A percentile compares a stretch with the other conserved stretches of the same genome.
Evolutionary conservation across 2,113 vertebrate genomes (phyloP).

Genomic region (Centropus unirufus): DNA sequence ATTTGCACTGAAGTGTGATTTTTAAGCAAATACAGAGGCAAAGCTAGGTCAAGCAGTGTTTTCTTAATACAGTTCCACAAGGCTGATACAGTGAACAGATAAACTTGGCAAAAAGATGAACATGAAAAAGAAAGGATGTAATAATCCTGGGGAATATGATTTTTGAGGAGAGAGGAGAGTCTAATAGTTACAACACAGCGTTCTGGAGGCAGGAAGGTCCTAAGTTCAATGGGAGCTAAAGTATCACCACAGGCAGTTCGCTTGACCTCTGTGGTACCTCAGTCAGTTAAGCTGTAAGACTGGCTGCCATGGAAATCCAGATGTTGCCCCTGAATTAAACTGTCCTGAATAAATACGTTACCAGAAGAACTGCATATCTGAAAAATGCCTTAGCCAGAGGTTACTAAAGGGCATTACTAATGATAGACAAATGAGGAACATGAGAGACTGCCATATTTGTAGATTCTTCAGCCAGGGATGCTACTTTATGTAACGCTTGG

Average conservation of each 20-base stretch:
- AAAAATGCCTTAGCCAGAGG: conserved; percentile 51
- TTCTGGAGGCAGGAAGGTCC: conserved; percentile 56
- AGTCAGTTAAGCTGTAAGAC: conserved; percentile 74
- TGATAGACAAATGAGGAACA: conserved; percentile 34
- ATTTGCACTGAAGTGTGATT: conserved; percentile 46
- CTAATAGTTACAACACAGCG: conserved; percentile 23
- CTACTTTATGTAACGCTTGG: neutral
- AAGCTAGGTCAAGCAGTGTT: conserved; percentile 38
- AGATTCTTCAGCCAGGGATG: neutral
- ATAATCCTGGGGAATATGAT: conserved; percentile 25
- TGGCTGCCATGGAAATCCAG: conserved; percentile 72
- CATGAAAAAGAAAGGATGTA: conserved; percentile 26
- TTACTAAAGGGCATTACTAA: conserved; percentile 54
- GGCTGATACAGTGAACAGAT: neutral
- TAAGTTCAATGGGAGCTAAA: conserved; percentile 58
- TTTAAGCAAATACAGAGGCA: conserved; percentile 44
- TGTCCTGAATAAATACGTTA: conserved; percentile 75
- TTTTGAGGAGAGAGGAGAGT: conserved; percentile 5
- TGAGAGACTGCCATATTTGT: conserved; percentile 24
- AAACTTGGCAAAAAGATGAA: neutral
- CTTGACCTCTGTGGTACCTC: conserved; percentile 70
- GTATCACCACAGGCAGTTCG: conserved; percentile 66
- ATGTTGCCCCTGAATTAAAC: conserved; percentile 66
- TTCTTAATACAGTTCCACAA: conserved; percentile 25
- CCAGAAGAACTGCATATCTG: conserved; percentile 55